Conservation (phyloP, 2,888 invertebrate genomes). For the Galeopsomyia nigrocyanea region DNA sequence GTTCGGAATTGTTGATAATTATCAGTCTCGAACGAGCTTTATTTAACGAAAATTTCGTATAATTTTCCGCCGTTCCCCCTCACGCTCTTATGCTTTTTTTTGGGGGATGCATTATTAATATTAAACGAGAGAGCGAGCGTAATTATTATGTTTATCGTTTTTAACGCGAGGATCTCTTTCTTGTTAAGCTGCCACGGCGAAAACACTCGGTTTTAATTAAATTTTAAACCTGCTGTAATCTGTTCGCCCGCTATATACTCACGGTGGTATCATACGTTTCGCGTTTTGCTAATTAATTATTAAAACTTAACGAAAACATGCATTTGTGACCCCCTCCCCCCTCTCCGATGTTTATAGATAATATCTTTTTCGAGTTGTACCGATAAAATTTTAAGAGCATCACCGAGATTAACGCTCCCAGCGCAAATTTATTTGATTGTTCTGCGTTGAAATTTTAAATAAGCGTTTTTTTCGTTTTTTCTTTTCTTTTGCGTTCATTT, state of each 20-base stretch:
- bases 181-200: background rate
- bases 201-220: conserved; percentile 30
- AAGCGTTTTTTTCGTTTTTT: too few relatives aligned
- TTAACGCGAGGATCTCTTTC: conserved; percentile 10
- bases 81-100: conserved; percentile 10
- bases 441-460: too few relatives aligned
- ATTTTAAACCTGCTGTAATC: conserved; percentile 23
- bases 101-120: conserved; percentile 21
- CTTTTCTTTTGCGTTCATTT: too few relatives aligned
- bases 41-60: conserved; percentile 5
- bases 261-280: conserved; percentile 22
- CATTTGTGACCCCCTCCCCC: too few relatives aligned
- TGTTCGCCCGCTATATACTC: conserved; percentile 15
- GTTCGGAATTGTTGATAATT: background rate
- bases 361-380: background rate
- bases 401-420: background rate
- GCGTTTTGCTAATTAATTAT: conserved; percentile 32
- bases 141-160: conserved; percentile 24
- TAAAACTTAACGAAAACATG: conserved; percentile 33
- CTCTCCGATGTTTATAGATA: conserved; percentile 29
- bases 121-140: conserved; percentile 15
- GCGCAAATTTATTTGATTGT: conserved; percentile 10
- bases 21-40: background rate
- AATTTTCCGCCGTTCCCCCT: background rate
- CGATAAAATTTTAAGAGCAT: conserved; percentile 7